Percentiles rank a stretch among this genome's conserved stretches.
These are phyloP conservation scores for Neopelma chrysocephalum DNA, from an alignment of 2,797 vertebrate genomes.

Conservation along the genomic window DNA sequence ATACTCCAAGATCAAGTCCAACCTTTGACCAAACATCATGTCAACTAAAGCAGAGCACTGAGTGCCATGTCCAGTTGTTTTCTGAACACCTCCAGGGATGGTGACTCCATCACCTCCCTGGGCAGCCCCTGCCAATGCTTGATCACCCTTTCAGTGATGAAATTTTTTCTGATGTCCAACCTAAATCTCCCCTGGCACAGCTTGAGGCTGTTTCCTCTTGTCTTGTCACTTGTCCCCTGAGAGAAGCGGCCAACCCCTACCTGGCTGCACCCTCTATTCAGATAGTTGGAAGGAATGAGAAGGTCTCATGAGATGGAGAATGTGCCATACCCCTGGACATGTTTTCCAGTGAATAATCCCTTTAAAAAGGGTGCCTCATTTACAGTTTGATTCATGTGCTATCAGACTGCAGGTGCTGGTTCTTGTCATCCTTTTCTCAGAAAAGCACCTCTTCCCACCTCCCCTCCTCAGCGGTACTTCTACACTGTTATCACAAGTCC, in stretches of 20 bases:
- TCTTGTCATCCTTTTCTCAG: not conserved
- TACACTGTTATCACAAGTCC: not conserved
- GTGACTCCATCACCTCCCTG: not conserved
- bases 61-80: accelerated
- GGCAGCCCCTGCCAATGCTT: not conserved
- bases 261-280: not conserved
- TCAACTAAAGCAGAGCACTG: not conserved
- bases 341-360: not conserved
- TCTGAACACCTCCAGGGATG: not conserved
- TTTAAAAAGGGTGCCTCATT: not conserved
- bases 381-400: not conserved
- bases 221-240: no score
- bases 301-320: not conserved
- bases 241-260: not conserved
- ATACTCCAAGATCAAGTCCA: not conserved
- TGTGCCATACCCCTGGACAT: not conserved
- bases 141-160: not conserved
- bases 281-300: not conserved
- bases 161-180: not conserved
- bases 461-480: not conserved
- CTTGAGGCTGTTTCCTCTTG: not conserved
- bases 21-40: not conserved
- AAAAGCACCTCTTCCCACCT: not conserved
- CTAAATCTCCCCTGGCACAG: not conserved
- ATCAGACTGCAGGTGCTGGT: not conserved